phyloP scores from a whole-genome alignment of 2,888 invertebrate species.

The Machimus atricapillus region DNA sequence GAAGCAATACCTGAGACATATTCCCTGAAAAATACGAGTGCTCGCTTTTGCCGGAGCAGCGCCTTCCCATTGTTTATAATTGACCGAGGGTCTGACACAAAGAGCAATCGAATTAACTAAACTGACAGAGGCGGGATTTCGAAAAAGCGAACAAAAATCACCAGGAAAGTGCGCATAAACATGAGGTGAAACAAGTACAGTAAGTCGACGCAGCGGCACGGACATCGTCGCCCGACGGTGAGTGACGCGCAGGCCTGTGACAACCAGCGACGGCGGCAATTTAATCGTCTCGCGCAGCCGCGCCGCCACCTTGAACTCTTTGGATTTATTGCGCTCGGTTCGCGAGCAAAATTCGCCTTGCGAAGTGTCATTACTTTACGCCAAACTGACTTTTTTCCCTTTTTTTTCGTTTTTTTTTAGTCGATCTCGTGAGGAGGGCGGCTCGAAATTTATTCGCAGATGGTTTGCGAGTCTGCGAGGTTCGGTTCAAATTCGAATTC shows the following conservation, averaged over 20 bases:
- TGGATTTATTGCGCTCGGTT: slow-evolving; percentile 10
- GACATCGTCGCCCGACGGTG: background rate
- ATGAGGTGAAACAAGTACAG: background rate
- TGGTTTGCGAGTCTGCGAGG: background rate
- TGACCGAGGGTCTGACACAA: background rate
- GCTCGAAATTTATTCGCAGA: background rate
- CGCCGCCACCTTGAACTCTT: slow-evolving; percentile 26
- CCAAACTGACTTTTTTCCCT: background rate
- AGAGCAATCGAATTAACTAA: background rate
- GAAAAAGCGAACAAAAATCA: background rate
- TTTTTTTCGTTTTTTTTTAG: background rate
- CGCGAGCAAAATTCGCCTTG: slow-evolving; percentile 13
- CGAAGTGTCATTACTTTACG: slow-evolving; percentile 27
- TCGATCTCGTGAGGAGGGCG: background rate
- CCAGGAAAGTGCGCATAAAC: background rate
- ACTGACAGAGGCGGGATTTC: background rate
- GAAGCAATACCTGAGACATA: background rate
- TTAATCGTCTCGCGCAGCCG: slow-evolving; percentile 32
- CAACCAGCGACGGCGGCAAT: slow-evolving; percentile 6
- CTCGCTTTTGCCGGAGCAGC: background rate
- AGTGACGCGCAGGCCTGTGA: background rate
- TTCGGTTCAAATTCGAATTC: background rate
- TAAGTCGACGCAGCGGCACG: background rate
- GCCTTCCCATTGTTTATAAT: background rate
- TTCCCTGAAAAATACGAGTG: background rate